A percentile compares a stretch with the other conserved stretches of the same genome.
Conservation (phyloP, 2,113 vertebrate species). For the Hemibagrus wyckioides region DNA sequence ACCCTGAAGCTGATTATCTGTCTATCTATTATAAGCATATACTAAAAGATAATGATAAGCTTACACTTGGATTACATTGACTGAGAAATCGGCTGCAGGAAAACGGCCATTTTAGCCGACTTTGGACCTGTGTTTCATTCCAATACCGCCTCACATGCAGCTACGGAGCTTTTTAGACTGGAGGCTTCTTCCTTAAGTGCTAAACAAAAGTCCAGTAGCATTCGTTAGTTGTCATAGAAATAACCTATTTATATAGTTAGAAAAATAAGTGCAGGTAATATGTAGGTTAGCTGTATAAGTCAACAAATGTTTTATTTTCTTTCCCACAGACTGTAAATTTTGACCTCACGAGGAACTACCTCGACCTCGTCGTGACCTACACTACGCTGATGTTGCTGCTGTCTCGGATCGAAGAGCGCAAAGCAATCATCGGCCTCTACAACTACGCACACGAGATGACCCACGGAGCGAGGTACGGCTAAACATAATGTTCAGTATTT, state of each 20-base stretch:
- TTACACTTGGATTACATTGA: no score
- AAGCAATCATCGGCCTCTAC: constrained; percentile 97
- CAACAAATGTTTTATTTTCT: background rate
- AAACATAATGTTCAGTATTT: background rate
- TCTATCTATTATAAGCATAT: no score
- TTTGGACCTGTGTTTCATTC: background rate
- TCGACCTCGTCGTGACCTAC: constrained; percentile 97
- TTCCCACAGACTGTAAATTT: constrained; percentile 92
- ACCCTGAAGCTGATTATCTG: background rate
- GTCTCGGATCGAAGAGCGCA: constrained; percentile 97
- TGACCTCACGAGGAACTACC: constrained; percentile 98
- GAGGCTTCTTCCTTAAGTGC: background rate
- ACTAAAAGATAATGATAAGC: no score
- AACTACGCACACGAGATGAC: constrained; percentile 99
- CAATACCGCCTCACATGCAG: no score
- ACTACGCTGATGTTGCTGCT: constrained; percentile 96
- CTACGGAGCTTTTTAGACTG: no score
- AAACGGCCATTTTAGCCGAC: no score
- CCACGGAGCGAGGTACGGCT: constrained; percentile 85
- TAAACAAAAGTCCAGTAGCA: background rate
- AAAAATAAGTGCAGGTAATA: background rate
- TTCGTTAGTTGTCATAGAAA: background rate
- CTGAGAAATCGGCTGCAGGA: no score
- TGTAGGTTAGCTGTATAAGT: background rate
- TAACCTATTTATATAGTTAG: no score